Base-by-base conservation (phyloP, 2,888 invertebrate species). In the Sesia apiformis region DNA sequence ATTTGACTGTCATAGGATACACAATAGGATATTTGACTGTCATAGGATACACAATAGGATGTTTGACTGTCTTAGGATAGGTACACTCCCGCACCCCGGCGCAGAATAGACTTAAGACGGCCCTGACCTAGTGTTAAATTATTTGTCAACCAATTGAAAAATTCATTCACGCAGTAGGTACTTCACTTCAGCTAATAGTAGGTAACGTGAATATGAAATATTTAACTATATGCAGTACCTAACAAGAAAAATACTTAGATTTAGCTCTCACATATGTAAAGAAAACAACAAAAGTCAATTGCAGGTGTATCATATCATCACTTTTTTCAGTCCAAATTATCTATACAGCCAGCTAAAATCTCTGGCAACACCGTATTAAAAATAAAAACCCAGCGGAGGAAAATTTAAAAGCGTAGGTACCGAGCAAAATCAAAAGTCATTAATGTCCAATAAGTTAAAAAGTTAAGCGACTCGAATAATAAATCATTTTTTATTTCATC, bases 401-500 rank as follows among this genome's bases (percentile, higher is more conserved):
- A 74, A 74, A 72, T 78, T 76, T 65, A 76, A 82, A 81, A 76
- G 60, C 57, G 58, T n/a, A n/a, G n/a, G n/a, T 75, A 69, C 68
- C 64, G 67, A 63, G 72, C 77, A 77, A 85, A 86, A 87, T 89
- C 88, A 87, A 81, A 86, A 87, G 80, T 85, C 84, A 87, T 89
- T 87, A 88, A 78, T 69, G 81, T 89, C 80, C 81, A 85, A 86
- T 88, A 86, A 85, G 84, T 89, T 88, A 84, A 85, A 86, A 87
- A 84, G 84, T 85, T 83, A 81, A 78, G 74, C 76, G 79, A 74
- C 75, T 70, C 70, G 67, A 71, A 77, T 84, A 82, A 87, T 89
- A 89, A 89, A 89, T 89, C 88, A 89, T 86, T 85, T 84, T 85
- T 81, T 84, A 83, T 85, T 84, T 81, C 84, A 83, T 84, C 80